Conservation (phyloP, 1,140 invertebrate species). For the Lutraria rhynchaena region DNA sequence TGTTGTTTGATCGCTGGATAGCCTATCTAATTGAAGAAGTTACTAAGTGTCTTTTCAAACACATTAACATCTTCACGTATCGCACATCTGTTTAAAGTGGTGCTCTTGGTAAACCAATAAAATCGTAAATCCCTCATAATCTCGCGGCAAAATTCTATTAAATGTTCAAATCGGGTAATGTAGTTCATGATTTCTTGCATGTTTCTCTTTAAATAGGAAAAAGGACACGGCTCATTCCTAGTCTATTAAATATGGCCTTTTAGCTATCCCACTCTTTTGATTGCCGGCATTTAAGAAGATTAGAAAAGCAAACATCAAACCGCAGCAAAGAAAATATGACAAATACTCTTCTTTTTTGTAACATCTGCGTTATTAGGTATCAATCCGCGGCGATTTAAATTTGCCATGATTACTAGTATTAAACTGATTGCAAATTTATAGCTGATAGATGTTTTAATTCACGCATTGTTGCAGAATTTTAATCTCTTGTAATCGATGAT, state of each 20-base stretch:
- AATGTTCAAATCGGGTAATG: neutral
- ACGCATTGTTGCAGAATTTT: slow-evolving; percentile 25
- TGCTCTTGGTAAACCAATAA: slow-evolving; percentile 18
- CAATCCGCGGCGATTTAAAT: neutral
- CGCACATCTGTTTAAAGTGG: slow-evolving; percentile 7
- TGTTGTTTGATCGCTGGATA: slow-evolving; percentile 19
- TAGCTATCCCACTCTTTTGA: slow-evolving; percentile 18
- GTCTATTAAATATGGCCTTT: neutral
- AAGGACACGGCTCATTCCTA: neutral
- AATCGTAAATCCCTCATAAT: slow-evolving; percentile 13
- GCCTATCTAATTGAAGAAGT: slow-evolving; percentile 18
- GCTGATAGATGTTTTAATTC: slow-evolving; percentile 9
- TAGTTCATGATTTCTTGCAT: slow-evolving; percentile 21
- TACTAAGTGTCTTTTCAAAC: slow-evolving; percentile 29
- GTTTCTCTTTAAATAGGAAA: slow-evolving; percentile 1
- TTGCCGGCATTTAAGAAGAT: neutral
- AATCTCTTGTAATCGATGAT: slow-evolving; percentile 26
- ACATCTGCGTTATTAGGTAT: neutral
- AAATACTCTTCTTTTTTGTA: neutral
- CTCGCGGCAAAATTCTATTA: slow-evolving; percentile 1
- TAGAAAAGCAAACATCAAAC: slow-evolving; percentile 10
- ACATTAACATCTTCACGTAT: slow-evolving; percentile 8
- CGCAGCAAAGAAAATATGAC: slow-evolving; percentile 7
- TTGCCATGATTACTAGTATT: slow-evolving; percentile 11
- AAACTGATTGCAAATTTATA: neutral